Conservation (phyloP, 2,888 invertebrate species). For the Rutpela maculata region DNA sequence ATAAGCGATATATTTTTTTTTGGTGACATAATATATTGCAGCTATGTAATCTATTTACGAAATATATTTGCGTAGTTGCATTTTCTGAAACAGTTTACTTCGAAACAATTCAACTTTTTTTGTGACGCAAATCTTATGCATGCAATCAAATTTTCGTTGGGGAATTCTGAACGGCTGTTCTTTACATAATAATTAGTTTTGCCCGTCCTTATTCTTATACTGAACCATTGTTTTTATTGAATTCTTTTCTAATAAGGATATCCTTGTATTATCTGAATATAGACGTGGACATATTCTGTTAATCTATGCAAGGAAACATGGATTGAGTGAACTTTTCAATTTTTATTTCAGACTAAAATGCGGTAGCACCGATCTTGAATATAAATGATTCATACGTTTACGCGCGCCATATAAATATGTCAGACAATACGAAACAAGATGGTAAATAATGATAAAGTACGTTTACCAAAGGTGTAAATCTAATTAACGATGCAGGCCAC, state of each 20-base stretch:
- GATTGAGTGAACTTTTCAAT: conserved; percentile 9
- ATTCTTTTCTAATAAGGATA: neutral
- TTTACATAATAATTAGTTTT: neutral
- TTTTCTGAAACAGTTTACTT: no score
- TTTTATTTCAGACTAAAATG: neutral
- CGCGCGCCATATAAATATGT: neutral
- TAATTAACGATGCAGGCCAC: neutral
- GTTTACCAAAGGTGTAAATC: conserved; percentile 2
- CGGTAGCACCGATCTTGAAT: neutral
- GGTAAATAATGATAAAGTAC: conserved; percentile 9
- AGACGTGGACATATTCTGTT: neutral
- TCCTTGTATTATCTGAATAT: conserved; percentile 23
- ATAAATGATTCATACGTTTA: conserved; percentile 11
- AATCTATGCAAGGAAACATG: neutral
- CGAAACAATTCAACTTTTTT: neutral
- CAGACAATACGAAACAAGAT: conserved; percentile 9
- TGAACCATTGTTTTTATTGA: neutral
- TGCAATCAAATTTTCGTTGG: neutral
- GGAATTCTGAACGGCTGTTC: neutral
- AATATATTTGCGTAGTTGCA: no score
- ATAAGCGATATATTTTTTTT: no score
- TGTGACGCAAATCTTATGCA: neutral
- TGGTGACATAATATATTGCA: no score
- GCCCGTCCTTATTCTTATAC: neutral
- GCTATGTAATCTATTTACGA: no score